phyloP scores from a whole-genome alignment of 2,113 vertebrate species.

The Hemiscyllium ocellatum region DNA sequence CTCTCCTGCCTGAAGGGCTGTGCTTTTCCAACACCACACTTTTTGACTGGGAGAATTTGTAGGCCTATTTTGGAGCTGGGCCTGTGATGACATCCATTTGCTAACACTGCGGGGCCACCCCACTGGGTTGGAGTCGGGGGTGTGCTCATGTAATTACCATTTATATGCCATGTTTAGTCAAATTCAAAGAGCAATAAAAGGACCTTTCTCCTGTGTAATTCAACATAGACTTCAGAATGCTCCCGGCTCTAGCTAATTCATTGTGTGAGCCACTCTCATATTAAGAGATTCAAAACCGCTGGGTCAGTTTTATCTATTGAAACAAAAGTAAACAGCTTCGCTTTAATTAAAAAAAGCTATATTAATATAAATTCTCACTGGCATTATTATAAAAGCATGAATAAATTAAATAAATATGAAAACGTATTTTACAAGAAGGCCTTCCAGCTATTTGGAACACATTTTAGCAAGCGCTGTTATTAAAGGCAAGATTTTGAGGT shows the following conservation, averaged over 20 bases:
- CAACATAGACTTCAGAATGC: background rate
- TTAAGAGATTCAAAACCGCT: background rate
- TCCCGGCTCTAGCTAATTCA: background rate
- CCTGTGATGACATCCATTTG: too few relatives aligned
- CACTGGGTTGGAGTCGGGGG: too few relatives aligned
- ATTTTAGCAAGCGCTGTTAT: background rate
- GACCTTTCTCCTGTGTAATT: background rate
- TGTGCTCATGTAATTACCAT: background rate
- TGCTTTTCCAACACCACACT: too few relatives aligned
- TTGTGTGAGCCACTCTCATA: background rate
- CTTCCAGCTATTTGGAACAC: background rate
- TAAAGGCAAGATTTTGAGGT: background rate
- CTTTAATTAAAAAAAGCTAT: background rate
- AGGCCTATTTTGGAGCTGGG: background rate
- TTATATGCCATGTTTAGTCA: background rate
- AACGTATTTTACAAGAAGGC: background rate
- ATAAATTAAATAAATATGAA: conserved; percentile 6
- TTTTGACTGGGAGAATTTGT: background rate
- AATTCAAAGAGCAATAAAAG: background rate
- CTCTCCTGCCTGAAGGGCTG: too few relatives aligned
- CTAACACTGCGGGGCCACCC: background rate
- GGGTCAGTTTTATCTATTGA: background rate
- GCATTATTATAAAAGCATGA: background rate
- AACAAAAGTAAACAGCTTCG: background rate
- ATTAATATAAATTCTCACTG: background rate